Percentiles rank a stretch among this genome's conserved stretches.
Conservation (phyloP, 2,888 invertebrate genomes). For the Lepas anatifera region DNA sequence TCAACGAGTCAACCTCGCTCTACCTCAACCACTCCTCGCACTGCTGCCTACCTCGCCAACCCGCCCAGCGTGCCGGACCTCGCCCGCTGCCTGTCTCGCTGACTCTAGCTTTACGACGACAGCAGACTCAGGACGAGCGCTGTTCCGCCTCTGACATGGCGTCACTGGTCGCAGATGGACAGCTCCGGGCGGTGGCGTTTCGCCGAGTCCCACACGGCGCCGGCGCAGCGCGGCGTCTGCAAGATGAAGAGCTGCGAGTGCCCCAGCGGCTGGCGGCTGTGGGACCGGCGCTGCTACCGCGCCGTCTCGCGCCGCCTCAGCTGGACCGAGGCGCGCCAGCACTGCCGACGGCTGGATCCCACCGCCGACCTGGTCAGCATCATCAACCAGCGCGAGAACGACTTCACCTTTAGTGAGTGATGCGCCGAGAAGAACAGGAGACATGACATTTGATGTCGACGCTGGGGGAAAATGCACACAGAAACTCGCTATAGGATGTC, state of each 20-base stretch:
- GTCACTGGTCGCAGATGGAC: background rate
- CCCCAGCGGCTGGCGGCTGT: slow-evolving; percentile 15
- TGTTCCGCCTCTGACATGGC: too few relatives aligned
- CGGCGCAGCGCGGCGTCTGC: background rate
- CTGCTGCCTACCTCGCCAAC: too few relatives aligned
- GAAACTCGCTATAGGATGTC: too few relatives aligned
- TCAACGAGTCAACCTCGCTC: too few relatives aligned
- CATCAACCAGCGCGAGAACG: background rate
- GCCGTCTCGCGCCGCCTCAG: slow-evolving; percentile 9
- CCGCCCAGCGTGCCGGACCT: too few relatives aligned
- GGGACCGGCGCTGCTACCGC: slow-evolving; percentile 18
- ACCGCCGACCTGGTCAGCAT: slow-evolving; percentile 10
- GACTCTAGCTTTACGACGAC: too few relatives aligned
- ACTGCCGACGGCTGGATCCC: slow-evolving; percentile 4
- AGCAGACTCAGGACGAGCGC: too few relatives aligned
- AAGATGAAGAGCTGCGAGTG: background rate
- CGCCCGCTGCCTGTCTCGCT: too few relatives aligned
- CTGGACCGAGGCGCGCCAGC: slow-evolving; percentile 15
- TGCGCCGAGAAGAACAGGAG: too few relatives aligned
- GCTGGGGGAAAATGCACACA: too few relatives aligned
- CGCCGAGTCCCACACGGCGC: background rate
- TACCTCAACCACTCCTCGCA: too few relatives aligned
- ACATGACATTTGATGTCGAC: too few relatives aligned
- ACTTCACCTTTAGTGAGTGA: slow-evolving; percentile 4
- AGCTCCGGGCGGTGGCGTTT: background rate